Evolutionary conservation across 2,113 vertebrate genomes (phyloP).

Genomic region (Callipepla squamata): DNA sequence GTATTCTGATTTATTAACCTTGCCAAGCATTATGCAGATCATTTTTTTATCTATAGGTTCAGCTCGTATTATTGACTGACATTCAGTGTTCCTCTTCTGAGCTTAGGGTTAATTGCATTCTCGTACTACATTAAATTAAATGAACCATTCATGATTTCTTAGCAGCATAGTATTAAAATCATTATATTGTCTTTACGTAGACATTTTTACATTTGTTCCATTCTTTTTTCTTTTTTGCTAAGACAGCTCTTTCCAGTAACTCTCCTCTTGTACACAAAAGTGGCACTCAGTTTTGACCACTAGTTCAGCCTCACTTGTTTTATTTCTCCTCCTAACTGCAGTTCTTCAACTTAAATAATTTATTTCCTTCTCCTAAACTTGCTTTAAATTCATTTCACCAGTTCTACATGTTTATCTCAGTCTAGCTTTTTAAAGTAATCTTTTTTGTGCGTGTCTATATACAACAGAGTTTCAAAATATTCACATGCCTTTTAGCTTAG

Average conservation of each 20-base stretch:
- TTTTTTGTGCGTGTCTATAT: background rate
- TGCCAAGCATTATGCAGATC: background rate
- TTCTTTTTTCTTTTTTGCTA: background rate
- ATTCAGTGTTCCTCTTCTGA: background rate
- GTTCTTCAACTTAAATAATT: background rate
- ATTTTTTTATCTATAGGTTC: background rate
- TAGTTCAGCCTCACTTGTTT: background rate
- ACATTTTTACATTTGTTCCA: background rate
- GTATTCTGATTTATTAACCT: background rate
- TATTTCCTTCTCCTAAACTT: background rate
- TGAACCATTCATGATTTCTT: background rate
- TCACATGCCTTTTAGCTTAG: conserved; percentile 17
- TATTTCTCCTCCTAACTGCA: background rate
- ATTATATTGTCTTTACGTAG: background rate
- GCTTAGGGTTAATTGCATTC: background rate
- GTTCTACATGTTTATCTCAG: background rate
- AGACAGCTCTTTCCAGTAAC: background rate
- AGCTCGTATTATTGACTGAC: background rate
- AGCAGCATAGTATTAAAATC: background rate
- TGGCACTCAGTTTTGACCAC: background rate
- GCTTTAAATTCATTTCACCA: conserved; percentile 38
- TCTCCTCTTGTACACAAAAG: background rate
- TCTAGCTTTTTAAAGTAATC: conserved; percentile 21
- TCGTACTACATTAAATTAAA: background rate
- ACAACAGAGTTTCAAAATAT: conserved; percentile 5